Evolutionary conservation across 2,113 vertebrate genomes (phyloP).

Genomic region (Oryzias javanicus): DNA sequence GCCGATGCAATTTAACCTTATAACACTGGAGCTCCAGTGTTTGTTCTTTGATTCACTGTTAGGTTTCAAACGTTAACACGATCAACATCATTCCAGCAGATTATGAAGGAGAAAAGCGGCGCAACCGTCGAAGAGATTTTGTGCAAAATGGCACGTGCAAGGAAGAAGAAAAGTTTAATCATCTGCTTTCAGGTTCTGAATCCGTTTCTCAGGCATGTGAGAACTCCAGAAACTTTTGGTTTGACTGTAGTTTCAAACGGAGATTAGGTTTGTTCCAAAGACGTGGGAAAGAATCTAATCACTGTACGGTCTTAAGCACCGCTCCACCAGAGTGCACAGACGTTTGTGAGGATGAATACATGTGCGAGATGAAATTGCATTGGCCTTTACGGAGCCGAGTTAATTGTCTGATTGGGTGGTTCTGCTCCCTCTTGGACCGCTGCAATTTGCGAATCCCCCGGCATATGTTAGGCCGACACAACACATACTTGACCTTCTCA

Average conservation of each 20-base stretch:
- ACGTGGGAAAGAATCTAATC: constrained; percentile 39
- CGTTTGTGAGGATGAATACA: constrained; percentile 9
- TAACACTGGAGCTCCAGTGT: too few species aligned
- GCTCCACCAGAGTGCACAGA: constrained; percentile 1
- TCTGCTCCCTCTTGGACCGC: constrained; percentile 50
- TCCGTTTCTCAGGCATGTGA: background rate
- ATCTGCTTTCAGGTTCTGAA: too few species aligned
- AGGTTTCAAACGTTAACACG: too few species aligned
- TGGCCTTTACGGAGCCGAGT: constrained; percentile 61
- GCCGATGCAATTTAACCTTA: too few species aligned
- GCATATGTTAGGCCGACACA: constrained; percentile 51
- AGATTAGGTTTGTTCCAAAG: constrained; percentile 17
- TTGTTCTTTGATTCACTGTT: too few species aligned
- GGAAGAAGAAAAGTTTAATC: too few species aligned
- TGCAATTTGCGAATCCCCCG: constrained; percentile 60
- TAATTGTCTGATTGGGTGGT: constrained; percentile 68
- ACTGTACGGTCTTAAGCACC: constrained; percentile 26
- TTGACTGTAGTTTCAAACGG: constrained; percentile 11
- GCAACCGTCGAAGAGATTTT: too few species aligned
- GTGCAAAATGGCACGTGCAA: too few species aligned
- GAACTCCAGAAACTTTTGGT: background rate
- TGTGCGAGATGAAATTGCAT: constrained; percentile 50
- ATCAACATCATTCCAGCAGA: too few species aligned
- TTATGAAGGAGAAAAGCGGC: too few species aligned
- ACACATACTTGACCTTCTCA: constrained; percentile 69